Evolutionary conservation across 2,888 invertebrate genomes (phyloP).

Genomic region (Parthenolecanium corni): DNA sequence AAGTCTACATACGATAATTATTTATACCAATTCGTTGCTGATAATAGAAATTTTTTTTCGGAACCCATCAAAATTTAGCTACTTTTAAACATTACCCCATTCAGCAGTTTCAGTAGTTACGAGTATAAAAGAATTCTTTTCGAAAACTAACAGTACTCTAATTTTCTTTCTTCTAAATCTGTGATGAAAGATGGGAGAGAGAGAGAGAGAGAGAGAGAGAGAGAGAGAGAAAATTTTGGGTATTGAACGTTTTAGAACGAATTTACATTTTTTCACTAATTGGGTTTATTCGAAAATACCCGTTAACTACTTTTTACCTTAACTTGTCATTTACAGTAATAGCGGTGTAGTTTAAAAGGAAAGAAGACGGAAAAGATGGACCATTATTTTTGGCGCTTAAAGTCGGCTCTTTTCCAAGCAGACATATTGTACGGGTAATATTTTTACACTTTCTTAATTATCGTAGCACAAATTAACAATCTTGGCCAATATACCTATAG

Average conservation of each 20-base stretch:
- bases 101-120: too few species aligned
- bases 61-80: too few species aligned
- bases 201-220: too few species aligned
- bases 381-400: constrained; percentile 18
- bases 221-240: neutral
- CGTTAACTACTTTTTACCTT: constrained; percentile 11
- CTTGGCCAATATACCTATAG: constrained; percentile 4
- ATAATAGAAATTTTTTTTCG: too few species aligned
- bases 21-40: too few species aligned
- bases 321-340: constrained; percentile 19
- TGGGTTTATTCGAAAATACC: constrained; percentile 3
- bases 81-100: too few species aligned
- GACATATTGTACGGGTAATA: constrained; percentile 9
- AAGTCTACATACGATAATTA: too few species aligned
- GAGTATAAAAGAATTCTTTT: too few species aligned
- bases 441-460: constrained; percentile 22
- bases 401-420: constrained; percentile 13
- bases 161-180: too few species aligned
- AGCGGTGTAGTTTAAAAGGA: neutral
- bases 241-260: constrained; percentile 3
- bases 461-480: constrained; percentile 11
- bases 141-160: too few species aligned
- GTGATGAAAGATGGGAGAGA: too few species aligned
- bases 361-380: neutral
- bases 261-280: constrained; percentile 1